Evolutionary conservation across 1,140 invertebrate genomes (phyloP).

Genomic region (Steinernema khuongi): DNA sequence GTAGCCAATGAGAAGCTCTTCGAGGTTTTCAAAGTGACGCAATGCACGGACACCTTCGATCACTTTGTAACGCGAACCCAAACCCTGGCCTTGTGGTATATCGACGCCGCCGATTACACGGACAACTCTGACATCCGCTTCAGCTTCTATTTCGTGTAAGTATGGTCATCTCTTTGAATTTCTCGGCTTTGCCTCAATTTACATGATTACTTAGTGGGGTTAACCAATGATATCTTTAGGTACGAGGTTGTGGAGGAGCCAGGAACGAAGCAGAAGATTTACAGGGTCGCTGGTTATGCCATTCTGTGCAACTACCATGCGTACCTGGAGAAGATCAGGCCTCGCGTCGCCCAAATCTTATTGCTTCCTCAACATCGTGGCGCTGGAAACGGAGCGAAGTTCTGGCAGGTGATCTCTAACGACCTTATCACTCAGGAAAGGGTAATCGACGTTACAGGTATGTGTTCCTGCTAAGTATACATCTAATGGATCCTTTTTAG

Average conservation of each 20-base stretch:
- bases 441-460: slow-evolving; percentile 80
- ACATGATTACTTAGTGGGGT: too few species aligned
- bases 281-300: slow-evolving; percentile 76
- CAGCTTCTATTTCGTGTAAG: slow-evolving; percentile 83
- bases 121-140: slow-evolving; percentile 86
- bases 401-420: slow-evolving; percentile 74
- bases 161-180: slow-evolving; percentile 34
- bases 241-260: slow-evolving; percentile 21
- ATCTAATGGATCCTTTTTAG: slow-evolving; percentile 59
- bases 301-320: slow-evolving; percentile 91
- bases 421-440: slow-evolving; percentile 68
- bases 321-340: slow-evolving; percentile 77
- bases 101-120: slow-evolving; percentile 80
- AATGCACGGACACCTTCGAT: slow-evolving; percentile 69
- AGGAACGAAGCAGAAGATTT: slow-evolving; percentile 55
- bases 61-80: slow-evolving; percentile 78
- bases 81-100: slow-evolving; percentile 86
- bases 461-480: slow-evolving; percentile 19
- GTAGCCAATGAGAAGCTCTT: slow-evolving; percentile 63
- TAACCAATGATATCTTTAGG: slow-evolving; percentile 25
- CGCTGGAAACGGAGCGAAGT: slow-evolving; percentile 72
- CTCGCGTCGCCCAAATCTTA: slow-evolving; percentile 68
- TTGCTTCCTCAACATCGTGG: slow-evolving; percentile 45
- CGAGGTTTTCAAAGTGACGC: slow-evolving; percentile 74
- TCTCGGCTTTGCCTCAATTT: neutral